phyloP scores from a whole-genome alignment of 1,140 invertebrate genomes.

The Portunus trituberculatus region DNA sequence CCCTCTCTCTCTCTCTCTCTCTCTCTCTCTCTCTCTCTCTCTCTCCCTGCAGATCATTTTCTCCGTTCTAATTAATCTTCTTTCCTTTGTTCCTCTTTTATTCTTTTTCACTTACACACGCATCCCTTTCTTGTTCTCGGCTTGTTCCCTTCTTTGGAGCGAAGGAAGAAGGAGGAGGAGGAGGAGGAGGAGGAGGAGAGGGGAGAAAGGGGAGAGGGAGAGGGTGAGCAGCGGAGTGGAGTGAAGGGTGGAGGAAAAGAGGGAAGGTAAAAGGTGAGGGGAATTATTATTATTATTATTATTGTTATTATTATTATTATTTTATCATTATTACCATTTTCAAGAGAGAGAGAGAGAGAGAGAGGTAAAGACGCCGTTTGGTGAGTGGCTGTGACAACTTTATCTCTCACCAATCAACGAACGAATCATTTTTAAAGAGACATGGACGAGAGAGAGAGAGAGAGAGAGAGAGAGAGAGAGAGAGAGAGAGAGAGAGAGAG shows the following conservation, averaged over 20 bases:
- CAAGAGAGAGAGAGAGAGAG: background rate
- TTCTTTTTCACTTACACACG: background rate
- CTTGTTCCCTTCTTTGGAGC: background rate
- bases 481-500: background rate
- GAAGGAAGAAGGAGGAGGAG: background rate
- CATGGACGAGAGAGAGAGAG: background rate
- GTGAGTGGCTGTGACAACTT: background rate
- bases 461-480: background rate
- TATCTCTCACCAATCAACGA: background rate
- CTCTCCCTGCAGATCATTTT: background rate
- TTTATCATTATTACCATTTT: too few species aligned
- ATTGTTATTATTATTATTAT: too few species aligned
- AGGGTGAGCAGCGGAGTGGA: background rate
- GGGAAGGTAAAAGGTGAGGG: background rate
- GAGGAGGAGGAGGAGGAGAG: background rate
- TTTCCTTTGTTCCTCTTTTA: background rate
- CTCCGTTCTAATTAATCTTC: background rate
- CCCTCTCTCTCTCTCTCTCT: too few species aligned
- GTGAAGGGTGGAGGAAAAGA: background rate
- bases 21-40: background rate
- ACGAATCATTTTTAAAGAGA: background rate
- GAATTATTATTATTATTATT: background rate
- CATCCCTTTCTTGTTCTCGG: background rate
- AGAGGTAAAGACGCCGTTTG: background rate
- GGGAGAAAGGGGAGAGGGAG: background rate